These are phyloP conservation scores for Eupsittula cactorum DNA, from an alignment of 2,113 vertebrate species.

Conservation along the genomic window DNA sequence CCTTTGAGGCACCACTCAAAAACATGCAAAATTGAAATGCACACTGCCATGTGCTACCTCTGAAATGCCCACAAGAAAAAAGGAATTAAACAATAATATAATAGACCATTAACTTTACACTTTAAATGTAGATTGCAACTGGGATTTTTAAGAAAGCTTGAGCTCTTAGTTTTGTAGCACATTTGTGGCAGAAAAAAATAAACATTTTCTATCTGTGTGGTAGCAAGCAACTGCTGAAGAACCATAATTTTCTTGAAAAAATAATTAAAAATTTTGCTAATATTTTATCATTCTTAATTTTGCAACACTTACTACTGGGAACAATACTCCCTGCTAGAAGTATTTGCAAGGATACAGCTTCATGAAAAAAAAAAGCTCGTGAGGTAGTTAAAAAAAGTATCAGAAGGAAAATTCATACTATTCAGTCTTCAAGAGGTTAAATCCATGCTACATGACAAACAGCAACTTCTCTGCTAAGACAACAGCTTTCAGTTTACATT, in stretches of 20 bases:
- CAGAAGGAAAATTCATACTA: neutral
- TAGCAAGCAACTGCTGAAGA: neutral
- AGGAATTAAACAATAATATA: neutral
- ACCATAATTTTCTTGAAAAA: neutral
- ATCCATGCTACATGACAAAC: neutral
- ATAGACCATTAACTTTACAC: neutral
- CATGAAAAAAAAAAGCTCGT: neutral
- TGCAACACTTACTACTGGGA: neutral
- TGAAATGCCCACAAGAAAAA: neutral
- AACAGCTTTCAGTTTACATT: conserved; percentile 27
- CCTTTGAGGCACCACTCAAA: neutral
- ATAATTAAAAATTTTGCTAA: neutral
- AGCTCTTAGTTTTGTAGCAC: neutral
- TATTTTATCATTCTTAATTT: neutral
- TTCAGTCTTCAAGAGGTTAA: neutral
- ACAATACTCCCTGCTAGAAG: neutral
- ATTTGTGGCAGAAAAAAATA: neutral
- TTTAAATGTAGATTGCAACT: neutral
- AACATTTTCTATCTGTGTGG: neutral
- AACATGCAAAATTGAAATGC: neutral
- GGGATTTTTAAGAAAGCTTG: neutral
- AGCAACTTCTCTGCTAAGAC: neutral
- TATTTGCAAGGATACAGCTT: neutral
- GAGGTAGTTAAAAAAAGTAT: neutral
- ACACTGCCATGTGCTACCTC: neutral